These are phyloP conservation scores for Florisuga fusca DNA, from an alignment of 2,797 vertebrate genomes.

Conservation along the genomic window DNA sequence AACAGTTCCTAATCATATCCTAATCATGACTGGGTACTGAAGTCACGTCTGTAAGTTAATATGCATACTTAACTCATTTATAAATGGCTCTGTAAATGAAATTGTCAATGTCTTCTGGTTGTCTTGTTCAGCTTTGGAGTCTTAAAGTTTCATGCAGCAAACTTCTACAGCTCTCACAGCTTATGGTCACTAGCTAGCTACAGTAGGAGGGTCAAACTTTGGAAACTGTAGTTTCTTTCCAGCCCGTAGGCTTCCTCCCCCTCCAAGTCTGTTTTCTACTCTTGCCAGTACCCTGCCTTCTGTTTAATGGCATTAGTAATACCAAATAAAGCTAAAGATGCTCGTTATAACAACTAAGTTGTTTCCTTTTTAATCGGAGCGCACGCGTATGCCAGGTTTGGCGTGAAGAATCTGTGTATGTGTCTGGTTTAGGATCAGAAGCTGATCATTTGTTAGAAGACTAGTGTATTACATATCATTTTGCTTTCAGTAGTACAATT, in stretches of 20 bases:
- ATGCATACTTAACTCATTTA: not conserved
- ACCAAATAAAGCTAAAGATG: conserved; percentile 76
- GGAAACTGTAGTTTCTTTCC: conserved; percentile 53
- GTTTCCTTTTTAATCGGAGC: conserved; percentile 79
- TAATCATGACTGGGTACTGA: not conserved
- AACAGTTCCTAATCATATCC: not conserved
- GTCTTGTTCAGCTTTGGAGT: not conserved
- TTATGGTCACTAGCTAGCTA: conserved; percentile 31
- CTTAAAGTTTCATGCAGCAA: not conserved
- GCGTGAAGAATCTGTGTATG: conserved; percentile 72
- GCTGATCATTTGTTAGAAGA: conserved; percentile 75
- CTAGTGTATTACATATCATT: conserved; percentile 49
- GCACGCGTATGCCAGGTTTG: conserved; percentile 73
- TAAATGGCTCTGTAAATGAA: not conserved
- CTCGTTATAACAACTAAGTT: conserved; percentile 77
- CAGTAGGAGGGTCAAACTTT: conserved; percentile 36
- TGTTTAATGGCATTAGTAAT: conserved; percentile 75
- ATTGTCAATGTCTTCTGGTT: not conserved
- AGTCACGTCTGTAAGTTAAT: not conserved
- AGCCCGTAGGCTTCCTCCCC: conserved; percentile 59
- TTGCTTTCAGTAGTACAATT: conserved; percentile 67
- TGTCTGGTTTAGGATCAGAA: conserved; percentile 65
- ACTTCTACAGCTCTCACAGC: conserved; percentile 1
- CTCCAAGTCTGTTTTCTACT: conserved; percentile 52
- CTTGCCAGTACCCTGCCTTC: conserved; percentile 72